Evolutionary conservation across 30 jellyfish, hydroid and myxozoan species (phyloP).

Genomic region (Mastigias papua): DNA sequence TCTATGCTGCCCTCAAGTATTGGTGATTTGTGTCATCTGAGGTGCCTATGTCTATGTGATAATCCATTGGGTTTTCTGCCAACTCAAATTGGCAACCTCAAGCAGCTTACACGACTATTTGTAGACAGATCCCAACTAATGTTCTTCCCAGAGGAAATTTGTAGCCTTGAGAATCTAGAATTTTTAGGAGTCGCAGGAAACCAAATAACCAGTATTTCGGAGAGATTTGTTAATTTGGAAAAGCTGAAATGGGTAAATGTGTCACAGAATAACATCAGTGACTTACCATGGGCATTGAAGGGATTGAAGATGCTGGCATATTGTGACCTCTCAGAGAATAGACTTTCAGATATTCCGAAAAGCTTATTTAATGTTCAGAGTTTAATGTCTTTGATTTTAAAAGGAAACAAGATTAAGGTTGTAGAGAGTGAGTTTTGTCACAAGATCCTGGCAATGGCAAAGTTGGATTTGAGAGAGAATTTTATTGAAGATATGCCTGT

Average conservation of each 20-base stretch:
- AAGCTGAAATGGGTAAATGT: slow-evolving; percentile 83
- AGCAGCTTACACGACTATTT: slow-evolving; percentile 64
- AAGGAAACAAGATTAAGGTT: slow-evolving; percentile 50
- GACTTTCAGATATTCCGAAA: slow-evolving; percentile 48
- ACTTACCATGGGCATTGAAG: slow-evolving; percentile 53
- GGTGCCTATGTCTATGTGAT: slow-evolving; percentile 77
- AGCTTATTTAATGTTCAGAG: slow-evolving; percentile 16
- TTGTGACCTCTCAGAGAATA: slow-evolving; percentile 69
- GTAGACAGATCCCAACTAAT: slow-evolving; percentile 69
- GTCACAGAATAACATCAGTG: slow-evolving; percentile 56
- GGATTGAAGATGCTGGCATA: slow-evolving; percentile 33
- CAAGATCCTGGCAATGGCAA: slow-evolving; percentile 50
- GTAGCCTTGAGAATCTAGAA: slow-evolving; percentile 73
- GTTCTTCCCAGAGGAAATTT: slow-evolving; percentile 79
- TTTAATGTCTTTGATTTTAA: slow-evolving; percentile 55
- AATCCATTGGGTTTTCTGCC: slow-evolving; percentile 88
- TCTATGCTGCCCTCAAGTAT: slow-evolving; percentile 86
- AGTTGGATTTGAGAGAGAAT: slow-evolving; percentile 83
- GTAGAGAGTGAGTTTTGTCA: slow-evolving; percentile 30
- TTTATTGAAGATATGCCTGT: slow-evolving; percentile 91
- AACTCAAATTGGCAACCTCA: slow-evolving; percentile 59
- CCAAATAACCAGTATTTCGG: slow-evolving; percentile 72
- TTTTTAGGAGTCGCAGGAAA: slow-evolving; percentile 81
- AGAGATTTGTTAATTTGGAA: slow-evolving; percentile 43
- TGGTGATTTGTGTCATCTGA: slow-evolving; percentile 51